Conservation (phyloP, 2,888 invertebrate genomes). For the Drosophila hamatofila region DNA sequence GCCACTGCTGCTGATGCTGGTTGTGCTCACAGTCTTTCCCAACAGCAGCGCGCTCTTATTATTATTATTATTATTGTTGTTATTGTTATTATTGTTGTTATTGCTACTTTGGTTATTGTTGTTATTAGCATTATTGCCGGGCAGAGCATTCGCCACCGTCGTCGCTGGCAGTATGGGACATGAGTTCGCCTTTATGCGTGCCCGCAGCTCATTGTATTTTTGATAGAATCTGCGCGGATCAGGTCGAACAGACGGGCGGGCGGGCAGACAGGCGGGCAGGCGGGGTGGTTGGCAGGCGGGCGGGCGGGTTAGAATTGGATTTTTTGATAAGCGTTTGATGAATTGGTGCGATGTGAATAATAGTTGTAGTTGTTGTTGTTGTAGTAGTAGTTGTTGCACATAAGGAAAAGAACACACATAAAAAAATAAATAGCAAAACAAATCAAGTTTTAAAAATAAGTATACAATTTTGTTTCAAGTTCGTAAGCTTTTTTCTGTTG, state of each 20-base stretch:
- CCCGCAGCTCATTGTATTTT: slow-evolving; percentile 94
- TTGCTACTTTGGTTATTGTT: slow-evolving; percentile 81
- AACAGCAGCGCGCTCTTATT: slow-evolving; percentile 68
- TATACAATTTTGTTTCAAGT: slow-evolving; percentile 14
- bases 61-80: slow-evolving; percentile 54
- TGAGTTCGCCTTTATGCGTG: slow-evolving; percentile 94
- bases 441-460: slow-evolving; percentile 55
- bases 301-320: slow-evolving; percentile 61
- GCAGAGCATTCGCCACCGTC: slow-evolving; percentile 62
- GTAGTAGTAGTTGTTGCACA: slow-evolving; percentile 45
- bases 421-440: slow-evolving; percentile 60
- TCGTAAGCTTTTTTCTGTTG: slow-evolving; percentile 17
- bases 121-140: slow-evolving; percentile 68
- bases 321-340: slow-evolving; percentile 78
- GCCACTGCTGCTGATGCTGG: slow-evolving; percentile 49
- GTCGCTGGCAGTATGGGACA: slow-evolving; percentile 90
- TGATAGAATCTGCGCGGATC: slow-evolving; percentile 91
- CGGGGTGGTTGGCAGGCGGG: slow-evolving; percentile 20
- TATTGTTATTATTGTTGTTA: slow-evolving; percentile 69
- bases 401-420: slow-evolving; percentile 58
- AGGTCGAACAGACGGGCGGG: slow-evolving; percentile 4
- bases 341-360: slow-evolving; percentile 69
- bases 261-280: slow-evolving; percentile 22
- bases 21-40: slow-evolving; percentile 59
- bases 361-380: slow-evolving; percentile 39